Evolutionary conservation across 2,888 invertebrate species (phyloP), one percentile per base, ranked within the genome.

Genomic region (Tromatobia lineatoria): DNA sequence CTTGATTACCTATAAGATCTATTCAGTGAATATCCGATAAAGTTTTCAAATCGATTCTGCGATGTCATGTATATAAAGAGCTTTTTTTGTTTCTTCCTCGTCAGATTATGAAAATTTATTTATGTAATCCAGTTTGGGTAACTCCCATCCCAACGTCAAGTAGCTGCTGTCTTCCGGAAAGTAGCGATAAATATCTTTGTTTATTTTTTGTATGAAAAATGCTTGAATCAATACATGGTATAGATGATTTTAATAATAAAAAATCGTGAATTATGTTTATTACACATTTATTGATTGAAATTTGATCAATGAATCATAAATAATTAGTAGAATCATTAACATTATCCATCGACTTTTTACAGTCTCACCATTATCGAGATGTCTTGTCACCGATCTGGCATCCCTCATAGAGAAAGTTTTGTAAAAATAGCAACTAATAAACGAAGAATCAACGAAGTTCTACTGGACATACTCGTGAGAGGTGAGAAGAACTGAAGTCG

Each of bases 31-130:
- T 64, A 42, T 42, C 18, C 11, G 10, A 20, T 3, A 15, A 64
- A 64, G 38, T 64, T 64, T 25, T 18, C 11, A 11, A 18, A 64
- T 64, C 11, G 38, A 64, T 18, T 64, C 18, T 3, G 11, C 15
- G 6, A 38, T 18, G 18, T 64, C 34, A 64, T 64, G 61, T 42
- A 42, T 64, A 18, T 38, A 38, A 64, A 64, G 38, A 42, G 18
- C 61, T 64, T 38, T 29, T 29, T 29, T 38, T 38, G 38, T 18
- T 18, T n/a, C n/a, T 18, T 61, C n/a, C 4, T 61, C 61, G n/a
- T 34, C 18, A 34, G 2, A 38, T 18, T 61, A 38, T 61, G 61
- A 61, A 61, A 61, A 61, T 61, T 61, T 61, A 61, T 61, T 61
- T 34, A 61, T n/a, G 8, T 61, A n/a, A 61, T 38, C 38, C 18